Conservation (phyloP, 1,140 invertebrate species). For the Drosophila littoralis region DNA sequence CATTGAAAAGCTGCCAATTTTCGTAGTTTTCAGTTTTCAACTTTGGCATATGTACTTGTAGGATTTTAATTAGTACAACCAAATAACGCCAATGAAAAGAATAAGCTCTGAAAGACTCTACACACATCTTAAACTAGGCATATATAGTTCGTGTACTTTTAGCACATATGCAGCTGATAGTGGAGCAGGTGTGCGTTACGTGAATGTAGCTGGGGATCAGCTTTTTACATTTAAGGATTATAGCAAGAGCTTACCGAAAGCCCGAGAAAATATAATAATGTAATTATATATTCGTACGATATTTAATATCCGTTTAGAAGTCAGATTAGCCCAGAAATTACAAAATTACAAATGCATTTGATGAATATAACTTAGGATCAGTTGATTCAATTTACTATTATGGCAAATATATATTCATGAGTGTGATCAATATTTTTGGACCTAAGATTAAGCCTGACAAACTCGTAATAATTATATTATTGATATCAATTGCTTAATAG, state of each 20-base stretch:
- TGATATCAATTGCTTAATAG: too few species aligned
- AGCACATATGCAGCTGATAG: not conserved
- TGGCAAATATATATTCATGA: too few species aligned
- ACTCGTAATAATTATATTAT: too few species aligned
- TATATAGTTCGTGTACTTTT: not conserved
- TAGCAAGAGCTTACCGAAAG: too few species aligned
- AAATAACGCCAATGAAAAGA: conserved; percentile 33
- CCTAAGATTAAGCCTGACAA: too few species aligned
- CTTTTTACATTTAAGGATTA: too few species aligned
- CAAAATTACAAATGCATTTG: too few species aligned
- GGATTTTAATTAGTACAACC: conserved; percentile 70
- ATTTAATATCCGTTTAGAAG: not conserved
- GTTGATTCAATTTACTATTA: not conserved
- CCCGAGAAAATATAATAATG: too few species aligned
- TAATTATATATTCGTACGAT: too few species aligned
- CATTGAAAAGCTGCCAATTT: conserved; percentile 54
- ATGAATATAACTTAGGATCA: not conserved
- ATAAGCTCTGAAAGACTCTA: not conserved
- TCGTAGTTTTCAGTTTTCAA: conserved; percentile 63
- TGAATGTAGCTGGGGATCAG: too few species aligned
- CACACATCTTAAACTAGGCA: not conserved
- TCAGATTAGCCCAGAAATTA: not conserved
- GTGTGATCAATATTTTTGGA: too few species aligned
- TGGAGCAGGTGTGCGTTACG: not conserved
- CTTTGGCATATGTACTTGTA: conserved; percentile 53